Evolutionary conservation across 2,113 vertebrate species (phyloP), one percentile per base, ranked within the genome.

Genomic region (Catagonus wagneri): DNA sequence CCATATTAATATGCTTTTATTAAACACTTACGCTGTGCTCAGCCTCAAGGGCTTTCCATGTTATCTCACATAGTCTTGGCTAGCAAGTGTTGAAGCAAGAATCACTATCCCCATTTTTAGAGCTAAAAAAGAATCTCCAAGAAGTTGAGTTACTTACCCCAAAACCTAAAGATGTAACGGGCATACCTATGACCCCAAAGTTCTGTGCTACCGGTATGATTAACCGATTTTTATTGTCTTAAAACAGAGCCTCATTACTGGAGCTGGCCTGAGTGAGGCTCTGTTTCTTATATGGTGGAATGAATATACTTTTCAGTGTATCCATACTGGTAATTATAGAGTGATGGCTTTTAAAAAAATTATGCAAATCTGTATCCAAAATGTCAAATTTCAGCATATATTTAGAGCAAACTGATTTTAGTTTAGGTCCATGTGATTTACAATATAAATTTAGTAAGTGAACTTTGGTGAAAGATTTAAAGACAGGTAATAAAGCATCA

Each of bases 401-500:
- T 16, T 34, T 0, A 92, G 60, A 92, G 75, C 36, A 79, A 94
- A 96, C 39, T 72, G n/a, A 93, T 87, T 92, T 86, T 96, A 94
- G 96, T 94, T 80, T 93, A 93, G 79, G 60, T 84, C 36, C 34
- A 23, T 90, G 39, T 80, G 61, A 96, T 92, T 83, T 0, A 84
- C 71, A 94, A 83, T 68, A 92, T 92, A 80, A 96, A 96, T 81
- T 96, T 88, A 88, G 84, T 87, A 94, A 94, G 72, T 96, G 56
- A 95, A 92, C 60, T 95, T 96, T 68, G 56, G 83, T 80, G 66
- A 84, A 92, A 96, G 60, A 84, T 85, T 95, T 96, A 90, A 90
- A 84, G 29, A 56, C 34, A 81, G 72, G 44, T 84, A 94, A 79
- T 92, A 90, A 83, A 95, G 34, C 27, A 22, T 89, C 95, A 83